Evolutionary conservation across 2,113 vertebrate species (phyloP).

Genomic region (Plestiodon gilberti): DNA sequence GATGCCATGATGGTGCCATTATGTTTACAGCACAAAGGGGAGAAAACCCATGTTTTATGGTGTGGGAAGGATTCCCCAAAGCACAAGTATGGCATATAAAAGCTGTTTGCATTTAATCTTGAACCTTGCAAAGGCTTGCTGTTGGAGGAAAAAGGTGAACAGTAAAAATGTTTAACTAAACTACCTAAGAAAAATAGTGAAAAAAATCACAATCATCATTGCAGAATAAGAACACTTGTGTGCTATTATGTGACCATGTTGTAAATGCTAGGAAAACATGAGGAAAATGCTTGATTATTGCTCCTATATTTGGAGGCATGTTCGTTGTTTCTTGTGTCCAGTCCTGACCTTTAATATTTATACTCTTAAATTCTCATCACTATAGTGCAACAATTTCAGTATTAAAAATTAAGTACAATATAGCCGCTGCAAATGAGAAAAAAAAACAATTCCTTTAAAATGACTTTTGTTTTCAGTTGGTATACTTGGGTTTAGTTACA

Average conservation of each 20-base stretch:
- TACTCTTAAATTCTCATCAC: background rate
- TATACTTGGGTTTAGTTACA: background rate
- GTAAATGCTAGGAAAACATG: background rate
- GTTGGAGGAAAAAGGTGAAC: background rate
- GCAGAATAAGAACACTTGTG: background rate
- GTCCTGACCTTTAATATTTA: background rate
- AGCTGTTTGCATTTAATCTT: background rate
- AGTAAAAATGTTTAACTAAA: slow-evolving; percentile 1
- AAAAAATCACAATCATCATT: background rate
- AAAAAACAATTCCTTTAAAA: background rate
- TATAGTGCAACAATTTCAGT: background rate
- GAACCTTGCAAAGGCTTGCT: rapidly evolving
- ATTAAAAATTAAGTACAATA: background rate
- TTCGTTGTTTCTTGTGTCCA: background rate
- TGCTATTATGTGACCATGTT: background rate
- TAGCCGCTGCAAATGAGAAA: background rate
- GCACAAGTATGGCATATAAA: slow-evolving; percentile 9
- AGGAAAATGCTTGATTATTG: background rate
- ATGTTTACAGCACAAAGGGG: background rate
- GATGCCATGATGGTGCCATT: background rate
- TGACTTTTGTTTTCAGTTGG: background rate
- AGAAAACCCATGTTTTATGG: background rate
- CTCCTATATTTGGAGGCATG: slow-evolving; percentile 4
- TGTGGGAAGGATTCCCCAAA: background rate
- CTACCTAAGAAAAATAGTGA: too few species aligned